Percentiles rank a stretch among this genome's conserved stretches.
Conservation (phyloP, 2,797 vertebrate species). For the Hippocampus kuda region DNA sequence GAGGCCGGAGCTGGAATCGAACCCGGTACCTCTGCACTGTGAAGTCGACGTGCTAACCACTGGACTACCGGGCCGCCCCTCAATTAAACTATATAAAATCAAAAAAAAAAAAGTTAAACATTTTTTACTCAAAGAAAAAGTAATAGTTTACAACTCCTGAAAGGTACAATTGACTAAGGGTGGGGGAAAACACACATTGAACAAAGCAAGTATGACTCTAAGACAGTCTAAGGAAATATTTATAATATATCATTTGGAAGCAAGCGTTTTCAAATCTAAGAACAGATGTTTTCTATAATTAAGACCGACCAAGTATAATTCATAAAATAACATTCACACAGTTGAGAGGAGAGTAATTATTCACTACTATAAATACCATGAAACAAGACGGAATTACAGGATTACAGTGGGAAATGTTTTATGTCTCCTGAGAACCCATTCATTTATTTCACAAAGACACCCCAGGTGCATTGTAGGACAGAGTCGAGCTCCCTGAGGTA, state of each 20-base stretch:
- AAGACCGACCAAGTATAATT: background rate
- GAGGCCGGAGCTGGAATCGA: too few relatives aligned
- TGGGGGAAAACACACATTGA: background rate
- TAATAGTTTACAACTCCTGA: background rate
- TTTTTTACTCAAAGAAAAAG: background rate
- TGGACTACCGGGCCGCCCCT: too few relatives aligned
- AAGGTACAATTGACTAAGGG: background rate
- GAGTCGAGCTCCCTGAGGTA: slow-evolving; percentile 69
- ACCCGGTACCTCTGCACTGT: too few relatives aligned
- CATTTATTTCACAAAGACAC: slow-evolving; percentile 72
- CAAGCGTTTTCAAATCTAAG: background rate
- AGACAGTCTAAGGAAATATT: too few relatives aligned
- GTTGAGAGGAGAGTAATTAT: background rate
- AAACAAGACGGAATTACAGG: slow-evolving; percentile 28
- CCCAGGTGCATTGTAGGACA: slow-evolving; percentile 67
- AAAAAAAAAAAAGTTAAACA: background rate
- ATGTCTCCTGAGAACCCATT: slow-evolving; percentile 61
- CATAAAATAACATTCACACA: background rate
- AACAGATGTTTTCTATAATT: background rate
- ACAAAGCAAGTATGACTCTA: background rate
- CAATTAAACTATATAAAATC: too few relatives aligned
- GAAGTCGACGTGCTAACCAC: too few relatives aligned
- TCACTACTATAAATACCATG: background rate
- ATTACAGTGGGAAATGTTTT: slow-evolving; percentile 42
- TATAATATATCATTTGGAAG: background rate